These are phyloP conservation scores for Acrobeloides nanus DNA, from an alignment of 2,888 invertebrate species.

Conservation along the genomic window DNA sequence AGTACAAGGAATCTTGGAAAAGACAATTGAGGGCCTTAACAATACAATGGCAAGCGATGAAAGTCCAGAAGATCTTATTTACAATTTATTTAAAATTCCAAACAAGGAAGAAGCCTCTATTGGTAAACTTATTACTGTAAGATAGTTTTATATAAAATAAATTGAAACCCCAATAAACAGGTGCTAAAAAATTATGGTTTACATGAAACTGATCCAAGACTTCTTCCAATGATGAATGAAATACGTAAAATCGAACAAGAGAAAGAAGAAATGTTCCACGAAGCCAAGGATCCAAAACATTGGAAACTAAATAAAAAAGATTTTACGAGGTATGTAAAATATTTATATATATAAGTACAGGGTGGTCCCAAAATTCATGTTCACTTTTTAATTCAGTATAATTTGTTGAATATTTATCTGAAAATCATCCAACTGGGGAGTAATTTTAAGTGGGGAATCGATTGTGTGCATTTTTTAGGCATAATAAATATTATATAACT, in stretches of 20 bases:
- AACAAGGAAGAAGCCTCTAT: conserved; percentile 45
- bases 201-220: conserved; percentile 33
- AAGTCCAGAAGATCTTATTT: conserved; percentile 38
- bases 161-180: neutral
- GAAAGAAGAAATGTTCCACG: conserved; percentile 39
- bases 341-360: neutral
- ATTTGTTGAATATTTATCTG: too few species aligned
- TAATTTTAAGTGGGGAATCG: too few species aligned
- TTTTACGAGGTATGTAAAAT: conserved; percentile 32
- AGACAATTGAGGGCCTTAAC: conserved; percentile 17
- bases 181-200: conserved; percentile 44
- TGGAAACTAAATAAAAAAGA: conserved; percentile 41
- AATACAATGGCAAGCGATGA: conserved; percentile 30
- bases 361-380: too few species aligned
- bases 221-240: conserved; percentile 31
- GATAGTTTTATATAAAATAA: neutral
- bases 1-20: conserved; percentile 11
- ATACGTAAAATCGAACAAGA: conserved; percentile 34
- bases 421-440: too few species aligned
- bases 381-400: neutral
- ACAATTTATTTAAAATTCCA: conserved; percentile 45
- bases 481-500: too few species aligned
- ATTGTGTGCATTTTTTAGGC: too few species aligned
- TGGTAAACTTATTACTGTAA: conserved; percentile 40
- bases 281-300: conserved; percentile 40